Evolutionary conservation across 2,888 invertebrate genomes (phyloP).

Genomic region (Halocaridina rubra): DNA sequence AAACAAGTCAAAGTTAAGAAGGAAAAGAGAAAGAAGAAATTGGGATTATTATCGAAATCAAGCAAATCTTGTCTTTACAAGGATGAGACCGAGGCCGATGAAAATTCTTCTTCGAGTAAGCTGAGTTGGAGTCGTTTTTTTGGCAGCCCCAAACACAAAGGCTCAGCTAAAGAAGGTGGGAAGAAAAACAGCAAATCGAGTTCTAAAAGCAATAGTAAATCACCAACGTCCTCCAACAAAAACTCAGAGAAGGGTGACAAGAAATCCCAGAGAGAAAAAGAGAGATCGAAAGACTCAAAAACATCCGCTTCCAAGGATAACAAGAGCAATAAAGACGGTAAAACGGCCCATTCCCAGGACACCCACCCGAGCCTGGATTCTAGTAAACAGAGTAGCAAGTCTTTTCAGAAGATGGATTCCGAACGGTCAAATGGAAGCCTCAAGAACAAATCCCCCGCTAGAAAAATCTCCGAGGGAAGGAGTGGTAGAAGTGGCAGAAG

Average conservation of each 20-base stretch:
- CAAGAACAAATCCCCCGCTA: constrained; percentile 51
- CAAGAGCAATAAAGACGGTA: constrained; percentile 41
- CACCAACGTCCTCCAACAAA: constrained; percentile 37
- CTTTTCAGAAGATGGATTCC: constrained; percentile 47
- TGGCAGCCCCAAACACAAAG: constrained; percentile 59
- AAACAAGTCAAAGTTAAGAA: constrained; percentile 63
- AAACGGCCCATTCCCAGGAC: constrained; percentile 34
- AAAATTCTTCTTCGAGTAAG: constrained; percentile 44
- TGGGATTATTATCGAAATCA: constrained; percentile 44
- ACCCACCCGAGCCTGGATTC: constrained; percentile 10
- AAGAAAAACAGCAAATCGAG: constrained; percentile 47
- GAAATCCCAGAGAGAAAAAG: constrained; percentile 39
- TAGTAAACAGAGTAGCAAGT: constrained; percentile 18
- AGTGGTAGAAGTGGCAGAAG: constrained; percentile 71
- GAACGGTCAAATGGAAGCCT: constrained; percentile 51
- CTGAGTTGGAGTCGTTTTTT: constrained; percentile 62
- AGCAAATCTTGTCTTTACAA: constrained; percentile 34
- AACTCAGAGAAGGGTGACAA: constrained; percentile 39
- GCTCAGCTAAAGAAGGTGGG: constrained; percentile 49
- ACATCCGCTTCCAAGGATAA: constrained; percentile 16
- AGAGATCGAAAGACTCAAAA: constrained; percentile 51
- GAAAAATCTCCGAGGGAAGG: constrained; percentile 68
- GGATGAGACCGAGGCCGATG: constrained; percentile 44
- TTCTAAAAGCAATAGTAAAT: constrained; percentile 50
- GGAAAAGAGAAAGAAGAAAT: constrained; percentile 61